phyloP scores from a whole-genome alignment of 2,113 vertebrate species.

The Bambusicola thoracicus region DNA sequence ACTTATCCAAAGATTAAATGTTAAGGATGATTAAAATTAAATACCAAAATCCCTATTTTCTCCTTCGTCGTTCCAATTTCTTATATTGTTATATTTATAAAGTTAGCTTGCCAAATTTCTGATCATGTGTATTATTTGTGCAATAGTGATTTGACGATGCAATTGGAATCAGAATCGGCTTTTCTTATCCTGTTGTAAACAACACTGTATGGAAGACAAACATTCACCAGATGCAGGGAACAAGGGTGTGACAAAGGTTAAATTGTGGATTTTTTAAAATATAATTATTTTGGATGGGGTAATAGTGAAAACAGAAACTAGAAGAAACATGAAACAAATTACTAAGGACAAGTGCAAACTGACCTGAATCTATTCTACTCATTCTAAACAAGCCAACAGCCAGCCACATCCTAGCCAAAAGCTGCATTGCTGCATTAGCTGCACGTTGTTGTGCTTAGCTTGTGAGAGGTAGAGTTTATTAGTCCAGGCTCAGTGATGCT shows the following conservation, averaged over 20 bases:
- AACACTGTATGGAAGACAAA: neutral
- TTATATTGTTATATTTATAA: neutral
- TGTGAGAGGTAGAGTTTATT: neutral
- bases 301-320: neutral
- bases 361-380: neutral
- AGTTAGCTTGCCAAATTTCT: neutral
- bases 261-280: neutral
- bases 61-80: neutral
- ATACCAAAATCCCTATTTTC: neutral
- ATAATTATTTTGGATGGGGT: neutral
- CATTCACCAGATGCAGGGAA: neutral
- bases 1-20: neutral
- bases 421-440: neutral
- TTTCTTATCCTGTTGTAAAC: neutral
- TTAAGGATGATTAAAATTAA: neutral
- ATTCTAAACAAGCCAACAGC: neutral
- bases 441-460: neutral
- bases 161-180: neutral
- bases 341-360: neutral
- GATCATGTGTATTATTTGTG: neutral
- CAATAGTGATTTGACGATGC: neutral
- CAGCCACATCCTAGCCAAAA: neutral
- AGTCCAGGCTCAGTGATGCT: constrained; percentile 9
- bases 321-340: neutral
- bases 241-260: neutral